Evolutionary conservation across 2,797 vertebrate genomes (phyloP).

Genomic region (Hydrolagus colliei): DNA sequence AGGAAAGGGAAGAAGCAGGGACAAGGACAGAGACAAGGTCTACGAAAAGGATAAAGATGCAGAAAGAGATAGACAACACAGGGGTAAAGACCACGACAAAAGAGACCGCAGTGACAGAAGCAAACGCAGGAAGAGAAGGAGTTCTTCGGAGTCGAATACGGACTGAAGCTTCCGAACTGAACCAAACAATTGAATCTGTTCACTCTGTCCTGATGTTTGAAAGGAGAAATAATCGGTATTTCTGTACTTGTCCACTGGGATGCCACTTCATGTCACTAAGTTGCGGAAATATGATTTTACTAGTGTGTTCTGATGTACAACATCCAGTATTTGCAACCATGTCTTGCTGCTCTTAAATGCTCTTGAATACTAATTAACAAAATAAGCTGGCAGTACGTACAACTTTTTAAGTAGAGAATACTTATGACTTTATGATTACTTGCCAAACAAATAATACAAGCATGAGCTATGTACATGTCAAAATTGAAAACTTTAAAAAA

Average conservation of each 20-base stretch:
- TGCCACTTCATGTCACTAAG: conserved; percentile 28
- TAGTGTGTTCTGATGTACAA: conserved; percentile 23
- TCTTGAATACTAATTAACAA: conserved; percentile 22
- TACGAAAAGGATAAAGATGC: conserved; percentile 69
- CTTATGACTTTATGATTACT: conserved; percentile 28
- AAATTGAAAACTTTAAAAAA: conserved; percentile 8
- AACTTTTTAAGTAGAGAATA: conserved; percentile 23
- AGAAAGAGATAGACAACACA: conserved; percentile 48
- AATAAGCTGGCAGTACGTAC: conserved; percentile 23
- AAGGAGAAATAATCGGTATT: conserved; percentile 15
- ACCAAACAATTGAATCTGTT: conserved; percentile 21
- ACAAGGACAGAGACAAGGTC: conserved; percentile 58
- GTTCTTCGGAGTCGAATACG: conserved; percentile 15
- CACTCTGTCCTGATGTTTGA: conserved; percentile 17
- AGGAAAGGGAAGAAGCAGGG: conserved; percentile 59
- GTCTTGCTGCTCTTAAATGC: conserved; percentile 30
- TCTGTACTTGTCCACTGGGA: conserved; percentile 29
- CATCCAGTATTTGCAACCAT: conserved; percentile 32
- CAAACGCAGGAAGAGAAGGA: conserved; percentile 63
- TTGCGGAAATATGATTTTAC: conserved; percentile 26
- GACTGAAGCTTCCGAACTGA: conserved; percentile 1
- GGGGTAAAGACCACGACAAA: conserved; percentile 39
- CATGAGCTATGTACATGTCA: conserved; percentile 30
- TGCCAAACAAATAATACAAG: conserved; percentile 23
- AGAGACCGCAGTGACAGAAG: conserved; percentile 63